These are phyloP conservation scores for Rhinophrynus dorsalis DNA, from an alignment of 2,797 vertebrate genomes.

Conservation along the genomic window DNA sequence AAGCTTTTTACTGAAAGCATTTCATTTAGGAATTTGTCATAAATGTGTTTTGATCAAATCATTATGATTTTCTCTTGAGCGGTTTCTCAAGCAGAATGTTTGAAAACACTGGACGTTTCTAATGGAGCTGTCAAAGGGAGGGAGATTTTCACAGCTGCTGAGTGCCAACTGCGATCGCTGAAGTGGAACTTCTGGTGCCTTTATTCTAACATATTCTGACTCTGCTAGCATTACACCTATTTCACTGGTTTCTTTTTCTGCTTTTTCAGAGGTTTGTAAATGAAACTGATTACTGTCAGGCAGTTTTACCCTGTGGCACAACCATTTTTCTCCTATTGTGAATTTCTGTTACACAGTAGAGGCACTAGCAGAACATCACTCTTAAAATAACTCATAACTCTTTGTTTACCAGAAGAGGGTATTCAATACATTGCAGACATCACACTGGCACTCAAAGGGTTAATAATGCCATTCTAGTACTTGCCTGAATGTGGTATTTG, in stretches of 20 bases:
- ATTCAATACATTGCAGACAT: too few species aligned
- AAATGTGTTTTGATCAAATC: not conserved
- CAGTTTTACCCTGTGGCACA: slow-evolving; percentile 2
- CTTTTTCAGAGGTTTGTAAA: slow-evolving; percentile 16
- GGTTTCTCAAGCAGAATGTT: not conserved
- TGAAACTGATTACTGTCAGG: slow-evolving; percentile 25
- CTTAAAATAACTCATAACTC: slow-evolving; percentile 18
- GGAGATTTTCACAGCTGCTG: slow-evolving; percentile 26
- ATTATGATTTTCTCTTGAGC: slow-evolving; percentile 3
- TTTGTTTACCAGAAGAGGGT: too few species aligned
- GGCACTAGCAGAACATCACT: not conserved
- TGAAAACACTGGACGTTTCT: slow-evolving; percentile 20
- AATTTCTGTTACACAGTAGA: slow-evolving; percentile 5
- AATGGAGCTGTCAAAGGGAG: slow-evolving; percentile 26
- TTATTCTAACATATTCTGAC: slow-evolving; percentile 20
- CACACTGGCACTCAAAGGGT: too few species aligned
- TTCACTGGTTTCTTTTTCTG: slow-evolving; percentile 12
- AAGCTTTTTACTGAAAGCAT: too few species aligned
- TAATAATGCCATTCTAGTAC: too few species aligned
- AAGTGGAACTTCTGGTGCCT: slow-evolving; percentile 24
- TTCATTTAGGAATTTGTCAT: not conserved
- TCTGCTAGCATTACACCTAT: slow-evolving; percentile 31
- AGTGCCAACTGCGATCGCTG: slow-evolving; percentile 5
- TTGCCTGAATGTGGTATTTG: slow-evolving; percentile 10
- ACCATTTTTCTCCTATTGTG: slow-evolving; percentile 6